Evolutionary conservation across 2,888 invertebrate genomes (phyloP).

Genomic region (Melieria crassipennis): DNA sequence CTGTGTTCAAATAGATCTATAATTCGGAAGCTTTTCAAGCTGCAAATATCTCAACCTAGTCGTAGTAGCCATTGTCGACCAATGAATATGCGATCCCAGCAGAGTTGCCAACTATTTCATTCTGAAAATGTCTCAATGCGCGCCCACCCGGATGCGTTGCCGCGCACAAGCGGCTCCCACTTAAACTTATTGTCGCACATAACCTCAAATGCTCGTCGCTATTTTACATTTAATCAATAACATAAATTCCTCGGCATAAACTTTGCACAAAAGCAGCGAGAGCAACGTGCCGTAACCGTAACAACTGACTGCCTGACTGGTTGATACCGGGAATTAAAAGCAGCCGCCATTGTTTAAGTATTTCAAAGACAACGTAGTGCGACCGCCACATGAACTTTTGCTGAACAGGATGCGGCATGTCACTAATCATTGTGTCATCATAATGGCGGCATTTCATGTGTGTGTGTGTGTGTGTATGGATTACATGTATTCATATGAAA

Average conservation of each 20-base stretch:
- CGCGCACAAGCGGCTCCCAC: no score
- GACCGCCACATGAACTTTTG: background rate
- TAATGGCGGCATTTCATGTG: background rate
- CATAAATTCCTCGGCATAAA: background rate
- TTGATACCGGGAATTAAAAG: background rate
- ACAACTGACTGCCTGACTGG: background rate
- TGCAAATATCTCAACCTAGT: no score
- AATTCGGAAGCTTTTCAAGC: no score
- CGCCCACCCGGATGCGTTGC: no score
- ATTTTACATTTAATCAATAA: background rate
- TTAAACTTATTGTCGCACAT: no score
- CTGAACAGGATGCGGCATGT: background rate
- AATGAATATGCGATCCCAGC: no score
- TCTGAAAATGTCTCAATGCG: no score
- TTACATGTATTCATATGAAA: slow-evolving; percentile 5
- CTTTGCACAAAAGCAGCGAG: background rate
- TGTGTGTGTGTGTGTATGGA: background rate
- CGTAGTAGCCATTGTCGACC: no score
- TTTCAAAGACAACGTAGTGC: background rate
- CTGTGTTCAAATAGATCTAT: no score
- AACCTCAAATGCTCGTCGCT: no score
- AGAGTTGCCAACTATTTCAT: no score
- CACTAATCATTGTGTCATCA: slow-evolving; percentile 4
- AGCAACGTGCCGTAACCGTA: slow-evolving; percentile 7
- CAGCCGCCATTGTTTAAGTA: background rate